Evolutionary conservation across 53 echinoderm and acorn worm species (phyloP), one percentile per base, ranked within the genome.

Genomic region (Temnopleurus reevesii): DNA sequence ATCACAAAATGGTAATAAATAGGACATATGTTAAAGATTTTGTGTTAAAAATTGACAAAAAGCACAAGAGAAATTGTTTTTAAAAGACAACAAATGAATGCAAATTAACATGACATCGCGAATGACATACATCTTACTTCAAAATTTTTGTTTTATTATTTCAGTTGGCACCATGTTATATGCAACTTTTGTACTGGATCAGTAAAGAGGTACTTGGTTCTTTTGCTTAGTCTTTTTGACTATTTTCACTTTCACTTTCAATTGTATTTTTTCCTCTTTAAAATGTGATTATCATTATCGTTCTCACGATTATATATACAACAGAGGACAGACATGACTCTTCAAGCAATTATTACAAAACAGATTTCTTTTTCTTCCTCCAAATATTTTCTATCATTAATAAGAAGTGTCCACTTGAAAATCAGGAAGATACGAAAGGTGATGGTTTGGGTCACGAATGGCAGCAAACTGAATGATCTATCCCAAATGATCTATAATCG

Each of bases 201-300:
- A 12, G 17, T 19, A 21, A 55, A n/a, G 83, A 83, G 83, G 83
- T 83, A 83, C 83, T 83, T 34, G 83, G 83, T 83, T 83, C 57
- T 49, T 46, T 38, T 38, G 4, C n/a, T 71, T n/a, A n/a, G n/a
- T 41, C 41, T 13, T n/a, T n/a, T 71, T 71, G 41, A 71, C 63
- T 17, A 63, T 63, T 63, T 63, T 63, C 63, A 71, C 8, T 71
- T 60, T n/a, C n/a, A n/a, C n/a, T n/a, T 36, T 71, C 38, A 71
- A 38, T 6, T 71, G 26, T 2, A 64, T 41, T 71, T n/a, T 43
- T 71, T 9, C 49, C 65, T 41, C 71, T 21, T 41, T 2, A 71
- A 38, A 71, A 38, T 38, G 21, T 35, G 18, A 71, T 21, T 19
- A 19, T 38, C 21, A 12, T 9, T 23, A 41, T 41, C n/a, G 27